Percentiles rank a stretch among this genome's conserved stretches.
phyloP scores from a whole-genome alignment of 2,797 vertebrate genomes.

The Peromyscus melanophrys region DNA sequence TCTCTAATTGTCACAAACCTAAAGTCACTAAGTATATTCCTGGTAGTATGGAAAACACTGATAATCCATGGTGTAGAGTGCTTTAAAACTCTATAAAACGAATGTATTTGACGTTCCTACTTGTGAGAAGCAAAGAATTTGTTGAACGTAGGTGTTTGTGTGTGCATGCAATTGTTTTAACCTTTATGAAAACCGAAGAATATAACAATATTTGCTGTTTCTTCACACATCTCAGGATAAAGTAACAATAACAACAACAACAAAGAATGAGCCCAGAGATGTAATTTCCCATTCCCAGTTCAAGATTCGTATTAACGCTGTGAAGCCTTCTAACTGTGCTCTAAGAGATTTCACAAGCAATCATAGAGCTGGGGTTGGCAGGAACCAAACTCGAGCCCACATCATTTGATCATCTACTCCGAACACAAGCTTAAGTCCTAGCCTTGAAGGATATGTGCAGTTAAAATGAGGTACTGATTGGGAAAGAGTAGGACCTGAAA shows the following conservation, averaged over 20 bases:
- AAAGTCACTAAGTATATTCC: not conserved
- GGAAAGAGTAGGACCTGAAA: not conserved
- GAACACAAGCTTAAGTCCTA: not conserved
- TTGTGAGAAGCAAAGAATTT: not conserved
- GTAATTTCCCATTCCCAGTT: not conserved
- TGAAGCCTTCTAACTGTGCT: too few relatives aligned
- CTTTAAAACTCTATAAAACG: not conserved
- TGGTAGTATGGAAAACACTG: not conserved
- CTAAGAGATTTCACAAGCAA: not conserved
- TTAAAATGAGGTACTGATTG: not conserved
- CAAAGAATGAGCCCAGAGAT: not conserved
- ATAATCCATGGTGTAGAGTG: not conserved
- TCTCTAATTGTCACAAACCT: not conserved
- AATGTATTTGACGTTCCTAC: not conserved
- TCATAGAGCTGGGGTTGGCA: not conserved
- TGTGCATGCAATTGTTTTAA: not conserved
- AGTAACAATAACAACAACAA: not conserved
- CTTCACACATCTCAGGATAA: not conserved
- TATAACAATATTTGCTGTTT: not conserved
- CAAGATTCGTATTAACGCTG: not conserved
- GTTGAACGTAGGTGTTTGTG: not conserved
- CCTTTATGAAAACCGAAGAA: not conserved
- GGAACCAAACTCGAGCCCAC: not conserved
- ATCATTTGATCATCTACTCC: not conserved
- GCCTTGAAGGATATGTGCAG: not conserved